These are phyloP conservation scores for Lasioglossum lativentre DNA, from an alignment of 2,888 invertebrate genomes.

Conservation along the genomic window DNA sequence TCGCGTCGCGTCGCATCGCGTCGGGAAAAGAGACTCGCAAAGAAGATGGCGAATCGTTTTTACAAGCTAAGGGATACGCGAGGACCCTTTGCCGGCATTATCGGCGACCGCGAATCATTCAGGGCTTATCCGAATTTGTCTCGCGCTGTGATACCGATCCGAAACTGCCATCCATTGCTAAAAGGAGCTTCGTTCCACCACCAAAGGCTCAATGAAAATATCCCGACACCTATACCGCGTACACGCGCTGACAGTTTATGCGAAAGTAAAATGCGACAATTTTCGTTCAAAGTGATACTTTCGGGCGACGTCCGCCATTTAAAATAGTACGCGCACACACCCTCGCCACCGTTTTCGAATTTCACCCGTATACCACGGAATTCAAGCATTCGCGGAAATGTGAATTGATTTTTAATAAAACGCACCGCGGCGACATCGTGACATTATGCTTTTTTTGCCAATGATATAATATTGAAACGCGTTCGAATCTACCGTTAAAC, in stretches of 20 bases:
- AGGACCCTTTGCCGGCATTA: constrained; percentile 58
- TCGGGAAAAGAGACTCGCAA: constrained; percentile 35
- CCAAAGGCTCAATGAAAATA: not conserved
- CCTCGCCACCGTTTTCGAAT: not conserved
- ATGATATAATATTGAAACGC: not conserved
- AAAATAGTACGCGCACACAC: not conserved
- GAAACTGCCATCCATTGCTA: not conserved
- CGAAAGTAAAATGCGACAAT: not conserved
- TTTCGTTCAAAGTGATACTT: constrained; percentile 1
- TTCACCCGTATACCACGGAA: too few species aligned
- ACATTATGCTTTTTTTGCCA: not conserved
- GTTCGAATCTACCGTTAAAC: not conserved
- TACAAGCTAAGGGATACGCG: constrained; percentile 61
- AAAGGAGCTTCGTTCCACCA: not conserved
- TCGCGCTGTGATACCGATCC: constrained; percentile 20
- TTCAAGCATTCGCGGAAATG: not conserved
- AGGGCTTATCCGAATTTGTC: constrained; percentile 41
- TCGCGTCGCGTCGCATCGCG: too few species aligned
- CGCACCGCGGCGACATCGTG: not conserved
- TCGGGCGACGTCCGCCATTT: not conserved
- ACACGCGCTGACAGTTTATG: not conserved
- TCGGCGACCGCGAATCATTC: constrained; percentile 65
- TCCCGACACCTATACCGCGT: not conserved
- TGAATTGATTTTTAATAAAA: not conserved
- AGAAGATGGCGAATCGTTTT: constrained; percentile 60